These are phyloP conservation scores for Chrysolina haemoptera DNA, from an alignment of 2,888 invertebrate genomes.

Conservation along the genomic window DNA sequence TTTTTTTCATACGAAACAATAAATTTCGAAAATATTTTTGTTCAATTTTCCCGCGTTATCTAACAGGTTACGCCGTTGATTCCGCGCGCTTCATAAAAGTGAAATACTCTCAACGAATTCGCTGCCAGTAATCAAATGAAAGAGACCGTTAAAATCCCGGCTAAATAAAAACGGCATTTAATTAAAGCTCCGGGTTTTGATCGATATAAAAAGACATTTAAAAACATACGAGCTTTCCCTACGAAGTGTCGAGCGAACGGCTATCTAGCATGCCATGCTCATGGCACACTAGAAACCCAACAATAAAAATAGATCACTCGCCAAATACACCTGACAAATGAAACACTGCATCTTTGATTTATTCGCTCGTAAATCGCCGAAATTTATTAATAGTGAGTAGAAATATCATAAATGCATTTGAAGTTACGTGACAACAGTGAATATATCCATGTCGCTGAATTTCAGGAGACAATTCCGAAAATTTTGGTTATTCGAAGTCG, in stretches of 20 bases:
- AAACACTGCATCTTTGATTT: constrained; percentile 70
- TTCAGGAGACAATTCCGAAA: constrained; percentile 23
- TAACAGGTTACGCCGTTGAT: not conserved
- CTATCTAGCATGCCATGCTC: constrained; percentile 67
- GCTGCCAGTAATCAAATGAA: constrained; percentile 22
- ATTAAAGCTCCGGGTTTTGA: constrained; percentile 63
- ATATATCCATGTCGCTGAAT: constrained; percentile 39
- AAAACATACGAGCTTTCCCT: constrained; percentile 61
- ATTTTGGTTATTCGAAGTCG: constrained; percentile 22
- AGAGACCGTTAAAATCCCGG: constrained; percentile 45
- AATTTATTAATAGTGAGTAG: constrained; percentile 67
- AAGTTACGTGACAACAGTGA: constrained; percentile 56
- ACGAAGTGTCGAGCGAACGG: constrained; percentile 63
- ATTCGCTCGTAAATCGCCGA: constrained; percentile 67
- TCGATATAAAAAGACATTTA: constrained; percentile 67
- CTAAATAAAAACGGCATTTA: constrained; percentile 64
- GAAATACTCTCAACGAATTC: constrained; percentile 1
- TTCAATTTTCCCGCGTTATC: not conserved
- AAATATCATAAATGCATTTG: constrained; percentile 65
- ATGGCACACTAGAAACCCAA: constrained; percentile 63
- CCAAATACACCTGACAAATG: constrained; percentile 71
- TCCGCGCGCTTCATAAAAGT: constrained; percentile 1
- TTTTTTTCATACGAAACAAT: too few species aligned
- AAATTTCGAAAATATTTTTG: too few species aligned
- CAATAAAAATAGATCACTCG: constrained; percentile 70